Conservation (phyloP, 2,888 invertebrate species). For the Caenorhabditis sinica region DNA sequence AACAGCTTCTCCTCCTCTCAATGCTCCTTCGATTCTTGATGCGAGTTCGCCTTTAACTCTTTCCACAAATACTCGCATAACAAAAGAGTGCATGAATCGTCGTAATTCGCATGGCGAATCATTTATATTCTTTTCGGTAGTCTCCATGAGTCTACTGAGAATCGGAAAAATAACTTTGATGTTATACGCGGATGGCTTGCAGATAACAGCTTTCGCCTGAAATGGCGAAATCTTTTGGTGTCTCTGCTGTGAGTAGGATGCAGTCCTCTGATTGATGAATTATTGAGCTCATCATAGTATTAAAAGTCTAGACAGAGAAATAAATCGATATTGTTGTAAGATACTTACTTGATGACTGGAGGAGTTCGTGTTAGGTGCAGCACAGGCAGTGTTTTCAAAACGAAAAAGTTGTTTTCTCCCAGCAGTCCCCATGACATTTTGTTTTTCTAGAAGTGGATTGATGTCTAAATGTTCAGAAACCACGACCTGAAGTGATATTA, state of each 20-base stretch:
- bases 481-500: slow-evolving; percentile 59
- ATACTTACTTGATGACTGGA: slow-evolving; percentile 57
- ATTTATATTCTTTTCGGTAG: slow-evolving; percentile 87
- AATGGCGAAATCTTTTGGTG: too few relatives aligned
- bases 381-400: slow-evolving; percentile 78
- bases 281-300: too few relatives aligned
- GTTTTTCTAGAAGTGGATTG: slow-evolving; percentile 69
- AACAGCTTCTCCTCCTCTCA: slow-evolving; percentile 72
- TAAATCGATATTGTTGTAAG: too few relatives aligned
- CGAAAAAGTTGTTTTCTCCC: slow-evolving; percentile 73
- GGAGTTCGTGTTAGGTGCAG: slow-evolving; percentile 65
- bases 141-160: slow-evolving; percentile 90
- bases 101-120: slow-evolving; percentile 73
- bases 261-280: too few relatives aligned
- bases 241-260: too few relatives aligned
- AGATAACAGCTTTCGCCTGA: slow-evolving; percentile 85
- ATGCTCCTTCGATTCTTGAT: slow-evolving; percentile 68
- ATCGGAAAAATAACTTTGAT: slow-evolving; percentile 89
- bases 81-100: slow-evolving; percentile 90
- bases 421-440: slow-evolving; percentile 35
- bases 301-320: too few relatives aligned
- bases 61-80: slow-evolving; percentile 90
- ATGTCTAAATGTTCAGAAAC: slow-evolving; percentile 81
- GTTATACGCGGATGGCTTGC: slow-evolving; percentile 86
- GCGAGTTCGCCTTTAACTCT: slow-evolving; percentile 78